Conservation (phyloP, 2,888 invertebrate genomes). For the Pollenia labialis region DNA sequence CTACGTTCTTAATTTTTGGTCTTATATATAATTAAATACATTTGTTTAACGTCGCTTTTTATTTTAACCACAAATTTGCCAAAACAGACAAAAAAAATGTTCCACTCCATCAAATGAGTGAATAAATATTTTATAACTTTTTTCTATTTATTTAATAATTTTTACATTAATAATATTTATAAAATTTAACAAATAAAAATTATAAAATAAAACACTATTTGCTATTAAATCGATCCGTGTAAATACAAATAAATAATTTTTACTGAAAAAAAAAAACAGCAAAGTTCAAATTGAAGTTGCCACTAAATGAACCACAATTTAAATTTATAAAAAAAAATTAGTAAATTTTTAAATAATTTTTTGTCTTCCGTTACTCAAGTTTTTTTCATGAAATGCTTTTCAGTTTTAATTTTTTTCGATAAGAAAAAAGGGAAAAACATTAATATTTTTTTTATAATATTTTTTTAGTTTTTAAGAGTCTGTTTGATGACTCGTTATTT, state of each 20-base stretch:
- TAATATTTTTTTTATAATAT: neutral
- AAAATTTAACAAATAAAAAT: neutral
- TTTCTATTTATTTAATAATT: slow-evolving; percentile 27
- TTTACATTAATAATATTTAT: slow-evolving; percentile 44
- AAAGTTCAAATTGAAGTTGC: slow-evolving; percentile 57
- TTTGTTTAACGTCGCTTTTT: too few species aligned
- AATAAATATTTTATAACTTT: neutral
- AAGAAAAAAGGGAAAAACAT: neutral
- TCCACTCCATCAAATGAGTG: neutral
- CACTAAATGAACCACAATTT: slow-evolving; percentile 67
- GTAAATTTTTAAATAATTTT: slow-evolving; percentile 44
- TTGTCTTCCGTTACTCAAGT: neutral
- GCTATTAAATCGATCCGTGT: slow-evolving; percentile 39
- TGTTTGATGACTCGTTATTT: slow-evolving; percentile 39
- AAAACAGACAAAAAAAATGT: neutral
- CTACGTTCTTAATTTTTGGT: too few species aligned
- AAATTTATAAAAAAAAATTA: slow-evolving; percentile 25
- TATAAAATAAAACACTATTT: slow-evolving; percentile 1
- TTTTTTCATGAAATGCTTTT: slow-evolving; percentile 6
- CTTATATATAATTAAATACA: too few species aligned
- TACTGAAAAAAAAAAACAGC: slow-evolving; percentile 16
- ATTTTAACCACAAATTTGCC: neutral
- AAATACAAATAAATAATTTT: slow-evolving; percentile 24
- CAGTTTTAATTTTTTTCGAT: slow-evolving; percentile 4
- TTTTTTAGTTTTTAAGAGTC: neutral